Percentiles rank a stretch among this genome's conserved stretches.
Evolutionary conservation across 2,888 invertebrate genomes (phyloP).

Genomic region (Diarsia mendica): DNA sequence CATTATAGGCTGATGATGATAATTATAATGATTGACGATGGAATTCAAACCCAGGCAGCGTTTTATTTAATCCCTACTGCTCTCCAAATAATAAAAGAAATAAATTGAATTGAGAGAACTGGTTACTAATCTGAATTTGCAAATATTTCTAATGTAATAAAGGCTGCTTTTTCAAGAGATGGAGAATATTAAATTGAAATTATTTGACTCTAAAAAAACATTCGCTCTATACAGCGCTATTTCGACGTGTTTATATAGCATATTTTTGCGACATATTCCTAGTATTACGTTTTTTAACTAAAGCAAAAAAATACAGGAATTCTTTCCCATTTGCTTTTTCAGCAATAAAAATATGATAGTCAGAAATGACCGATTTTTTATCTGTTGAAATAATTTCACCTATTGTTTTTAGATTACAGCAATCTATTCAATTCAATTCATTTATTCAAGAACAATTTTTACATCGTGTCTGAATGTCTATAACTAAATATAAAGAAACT

Average conservation of each 20-base stretch:
- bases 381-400: not conserved
- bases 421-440: no score
- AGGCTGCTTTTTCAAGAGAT: not conserved
- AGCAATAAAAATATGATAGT: not conserved
- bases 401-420: not conserved
- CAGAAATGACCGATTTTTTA: not conserved
- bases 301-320: not conserved
- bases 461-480: no score
- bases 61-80: no score
- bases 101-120: no score
- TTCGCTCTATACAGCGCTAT: not conserved
- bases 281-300: not conserved
- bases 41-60: no score
- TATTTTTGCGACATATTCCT: not conserved
- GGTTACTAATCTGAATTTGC: not conserved
- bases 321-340: not conserved
- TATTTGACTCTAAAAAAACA: not conserved
- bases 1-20: no score
- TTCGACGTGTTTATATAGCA: not conserved
- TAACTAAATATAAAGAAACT: no score
- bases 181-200: not conserved
- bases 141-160: not conserved
- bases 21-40: no score
- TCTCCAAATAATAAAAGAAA: no score
- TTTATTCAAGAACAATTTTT: no score